These are phyloP conservation scores for Zaprionus camerounensis DNA, from an alignment of 1,140 invertebrate species.

Conservation along the genomic window DNA sequence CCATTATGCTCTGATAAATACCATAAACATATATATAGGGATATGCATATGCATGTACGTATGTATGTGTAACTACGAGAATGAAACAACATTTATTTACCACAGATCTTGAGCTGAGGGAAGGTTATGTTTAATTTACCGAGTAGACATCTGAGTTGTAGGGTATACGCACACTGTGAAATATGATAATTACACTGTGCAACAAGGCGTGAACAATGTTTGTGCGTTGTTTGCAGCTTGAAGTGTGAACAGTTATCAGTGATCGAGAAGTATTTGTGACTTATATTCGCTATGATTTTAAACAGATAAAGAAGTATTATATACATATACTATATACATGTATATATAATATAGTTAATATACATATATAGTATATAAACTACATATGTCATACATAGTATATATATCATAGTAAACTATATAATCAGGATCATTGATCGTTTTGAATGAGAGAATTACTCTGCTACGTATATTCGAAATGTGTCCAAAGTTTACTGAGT, in stretches of 20 bases:
- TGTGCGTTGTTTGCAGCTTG: not conserved
- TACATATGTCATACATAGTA: no score
- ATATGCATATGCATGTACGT: not conserved
- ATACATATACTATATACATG: no score
- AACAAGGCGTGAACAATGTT: not conserved
- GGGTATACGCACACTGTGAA: not conserved
- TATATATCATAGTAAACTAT: no score
- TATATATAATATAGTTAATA: no score
- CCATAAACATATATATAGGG: not conserved
- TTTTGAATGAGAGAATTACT: no score
- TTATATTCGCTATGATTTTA: no score
- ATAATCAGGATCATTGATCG: no score
- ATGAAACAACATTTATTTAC: not conserved
- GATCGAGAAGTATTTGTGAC: no score
- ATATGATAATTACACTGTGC: slow-evolving; percentile 24
- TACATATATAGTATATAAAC: no score
- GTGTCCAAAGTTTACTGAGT: not conserved
- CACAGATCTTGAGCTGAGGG: not conserved
- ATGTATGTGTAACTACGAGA: not conserved
- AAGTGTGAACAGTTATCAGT: not conserved
- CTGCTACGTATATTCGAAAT: no score
- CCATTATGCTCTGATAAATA: not conserved
- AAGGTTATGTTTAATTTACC: not conserved
- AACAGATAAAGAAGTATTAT: no score
- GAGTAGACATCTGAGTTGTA: not conserved